These are phyloP conservation scores for Drosophila dives DNA, from an alignment of 2,888 invertebrate genomes.

Conservation along the genomic window DNA sequence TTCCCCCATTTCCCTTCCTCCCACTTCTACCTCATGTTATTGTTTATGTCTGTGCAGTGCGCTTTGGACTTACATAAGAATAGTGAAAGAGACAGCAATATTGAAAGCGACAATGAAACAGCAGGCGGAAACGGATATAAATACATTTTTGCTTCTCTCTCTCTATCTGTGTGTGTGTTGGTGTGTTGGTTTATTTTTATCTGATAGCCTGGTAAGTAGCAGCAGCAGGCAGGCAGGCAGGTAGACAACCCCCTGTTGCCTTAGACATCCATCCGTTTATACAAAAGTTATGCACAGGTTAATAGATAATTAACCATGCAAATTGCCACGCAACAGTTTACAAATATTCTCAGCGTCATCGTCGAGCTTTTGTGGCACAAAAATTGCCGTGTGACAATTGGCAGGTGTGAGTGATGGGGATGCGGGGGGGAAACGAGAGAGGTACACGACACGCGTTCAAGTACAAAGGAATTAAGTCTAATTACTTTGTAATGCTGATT, in stretches of 20 bases:
- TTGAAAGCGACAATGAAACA: slow-evolving; percentile 32
- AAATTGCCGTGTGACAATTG: slow-evolving; percentile 17
- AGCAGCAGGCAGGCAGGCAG: slow-evolving; percentile 7
- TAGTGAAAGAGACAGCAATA: slow-evolving; percentile 42
- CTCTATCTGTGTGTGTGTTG: slow-evolving; percentile 3
- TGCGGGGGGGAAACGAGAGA: slow-evolving; percentile 3
- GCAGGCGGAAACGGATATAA: slow-evolving; percentile 64
- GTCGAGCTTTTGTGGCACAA: slow-evolving; percentile 30
- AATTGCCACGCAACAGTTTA: slow-evolving; percentile 77
- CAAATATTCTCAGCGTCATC: slow-evolving; percentile 68
- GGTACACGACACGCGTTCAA: slow-evolving; percentile 46
- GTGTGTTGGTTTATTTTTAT: slow-evolving; percentile 28
- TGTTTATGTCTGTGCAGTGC: slow-evolving; percentile 40
- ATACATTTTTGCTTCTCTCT: slow-evolving; percentile 50
- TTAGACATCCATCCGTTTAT: slow-evolving; percentile 28
- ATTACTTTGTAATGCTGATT: slow-evolving; percentile 81
- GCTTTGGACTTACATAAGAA: slow-evolving; percentile 50
- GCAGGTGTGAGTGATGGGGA: slow-evolving; percentile 11
- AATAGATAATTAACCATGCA: slow-evolving; percentile 81
- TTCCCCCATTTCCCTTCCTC: background rate
- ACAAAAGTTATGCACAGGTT: slow-evolving; percentile 76
- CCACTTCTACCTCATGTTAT: background rate
- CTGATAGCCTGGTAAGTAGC: slow-evolving; percentile 35
- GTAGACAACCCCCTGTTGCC: background rate
- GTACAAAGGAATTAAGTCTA: slow-evolving; percentile 78